A percentile compares a stretch with the other conserved stretches of the same genome.
These are phyloP conservation scores for Morbakka virulenta DNA, from an alignment of 30 jellyfish, hydroid and myxozoan species.

Conservation along the genomic window DNA sequence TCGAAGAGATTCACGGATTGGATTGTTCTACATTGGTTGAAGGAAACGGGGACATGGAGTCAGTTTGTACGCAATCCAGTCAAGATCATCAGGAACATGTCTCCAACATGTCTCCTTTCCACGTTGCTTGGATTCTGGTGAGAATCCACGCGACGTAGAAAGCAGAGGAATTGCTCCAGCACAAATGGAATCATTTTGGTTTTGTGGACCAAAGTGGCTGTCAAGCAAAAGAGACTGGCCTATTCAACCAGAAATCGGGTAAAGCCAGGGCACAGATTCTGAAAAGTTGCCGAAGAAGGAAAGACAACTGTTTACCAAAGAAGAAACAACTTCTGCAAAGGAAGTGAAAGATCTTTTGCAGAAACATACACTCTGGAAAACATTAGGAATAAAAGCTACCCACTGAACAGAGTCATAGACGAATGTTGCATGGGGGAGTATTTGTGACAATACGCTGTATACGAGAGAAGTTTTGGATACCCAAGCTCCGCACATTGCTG, in stretches of 20 bases:
- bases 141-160: conserved; percentile 44
- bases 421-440: conserved; percentile 46
- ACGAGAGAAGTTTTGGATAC: conserved; percentile 40
- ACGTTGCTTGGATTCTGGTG: too few relatives aligned
- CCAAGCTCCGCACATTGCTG: conserved; percentile 20
- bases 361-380: too few relatives aligned
- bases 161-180: conserved; percentile 32
- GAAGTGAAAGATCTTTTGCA: too few relatives aligned
- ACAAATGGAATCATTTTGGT: conserved; percentile 30
- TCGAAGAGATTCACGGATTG: conserved; percentile 2
- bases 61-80: conserved; percentile 35
- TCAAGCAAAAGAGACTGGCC: neutral
- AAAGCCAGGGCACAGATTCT: neutral
- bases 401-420: conserved; percentile 24
- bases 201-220: conserved; percentile 28
- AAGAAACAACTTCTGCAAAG: too few relatives aligned
- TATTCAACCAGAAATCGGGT: conserved; percentile 2
- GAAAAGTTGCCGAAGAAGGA: conserved; percentile 18
- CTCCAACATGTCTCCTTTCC: too few relatives aligned
- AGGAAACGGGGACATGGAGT: conserved; percentile 1
- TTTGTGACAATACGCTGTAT: conserved; percentile 15
- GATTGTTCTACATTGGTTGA: neutral
- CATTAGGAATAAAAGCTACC: too few relatives aligned
- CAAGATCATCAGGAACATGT: conserved; percentile 42
- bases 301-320: too few relatives aligned